These are phyloP conservation scores for Sinella curviseta DNA, from an alignment of 1,140 invertebrate genomes.

Conservation along the genomic window DNA sequence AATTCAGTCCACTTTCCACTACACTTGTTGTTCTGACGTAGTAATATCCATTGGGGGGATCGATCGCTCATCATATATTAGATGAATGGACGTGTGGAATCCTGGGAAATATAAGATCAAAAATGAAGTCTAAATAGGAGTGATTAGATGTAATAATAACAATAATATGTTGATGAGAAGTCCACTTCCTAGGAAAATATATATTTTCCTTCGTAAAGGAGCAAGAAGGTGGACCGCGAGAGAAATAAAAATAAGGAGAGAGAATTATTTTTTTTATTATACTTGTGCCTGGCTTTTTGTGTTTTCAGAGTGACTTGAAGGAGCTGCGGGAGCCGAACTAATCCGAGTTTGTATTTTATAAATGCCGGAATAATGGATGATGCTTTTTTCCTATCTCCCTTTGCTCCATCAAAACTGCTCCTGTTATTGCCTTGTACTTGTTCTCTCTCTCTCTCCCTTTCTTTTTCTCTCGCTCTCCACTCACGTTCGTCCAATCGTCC, in stretches of 20 bases:
- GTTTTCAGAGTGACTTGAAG: constrained; percentile 3
- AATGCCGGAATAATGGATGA: constrained; percentile 26
- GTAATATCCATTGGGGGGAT: not conserved
- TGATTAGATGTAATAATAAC: constrained; percentile 15
- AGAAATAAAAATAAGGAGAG: not conserved
- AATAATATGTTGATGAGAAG: constrained; percentile 10
- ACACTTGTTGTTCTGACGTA: not conserved
- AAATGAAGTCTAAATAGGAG: not conserved
- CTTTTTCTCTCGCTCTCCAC: not conserved
- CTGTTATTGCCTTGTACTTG: not conserved
- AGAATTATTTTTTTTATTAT: not conserved
- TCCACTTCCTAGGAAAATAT: not conserved
- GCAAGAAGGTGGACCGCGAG: not conserved
- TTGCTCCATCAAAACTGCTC: not conserved
- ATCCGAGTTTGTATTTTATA: constrained; percentile 27
- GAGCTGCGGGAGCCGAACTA: constrained; percentile 23
- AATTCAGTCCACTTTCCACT: not conserved
- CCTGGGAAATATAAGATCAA: not conserved
- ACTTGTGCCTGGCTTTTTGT: not conserved
- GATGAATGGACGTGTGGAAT: constrained; percentile 16
- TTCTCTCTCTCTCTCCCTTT: not conserved
- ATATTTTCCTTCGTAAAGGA: not conserved
- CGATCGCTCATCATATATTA: not conserved
- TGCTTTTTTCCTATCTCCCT: not conserved
- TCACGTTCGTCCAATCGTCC: constrained; percentile 19